Base-by-base conservation (phyloP, 1,140 invertebrate genomes). In the Neodiprion virginianus region DNA sequence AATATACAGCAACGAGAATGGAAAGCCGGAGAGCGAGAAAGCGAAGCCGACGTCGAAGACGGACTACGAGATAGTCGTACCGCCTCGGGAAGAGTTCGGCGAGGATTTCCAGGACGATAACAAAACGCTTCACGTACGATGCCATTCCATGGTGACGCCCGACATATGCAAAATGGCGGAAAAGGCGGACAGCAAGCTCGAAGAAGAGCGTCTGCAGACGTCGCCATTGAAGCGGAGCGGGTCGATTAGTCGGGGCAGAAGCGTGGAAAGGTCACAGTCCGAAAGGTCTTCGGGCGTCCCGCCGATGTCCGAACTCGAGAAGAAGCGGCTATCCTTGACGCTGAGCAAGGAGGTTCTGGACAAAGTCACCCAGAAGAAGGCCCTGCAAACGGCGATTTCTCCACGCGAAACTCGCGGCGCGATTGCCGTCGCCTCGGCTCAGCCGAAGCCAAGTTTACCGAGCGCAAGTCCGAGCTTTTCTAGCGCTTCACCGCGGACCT, bases 301-400 rank as follows among this genome's bases (percentile, higher is more conserved):
- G 0, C 48, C 71, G 9, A 81, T 88, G 80, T 84, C 76, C 3
- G 94, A 96, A 87, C 88, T 89, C 23, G 94, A 95, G 76, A 95
- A 95, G 78, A 93, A 92, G 83, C 89, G 90, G 75, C 86, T 95
- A 66, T 95, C 94, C 0, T 90, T 92, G 84, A 92, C 90, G 8
- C 86, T 96, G 4, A 93, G 94, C 72, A 92, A 92, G 80, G 94
- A 95, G 88, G 89, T 95, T 9, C 84, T 94, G 71, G 91, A 94
- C 75, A 90, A 90, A 83, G 89, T 93, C 7, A 86, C 79, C 70
- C 79, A 85, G 79, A 92, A 90, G 83, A 89, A 78, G 79, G 66
- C 85, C 10, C 85, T 88, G 1, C 83, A 88, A 8, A 85, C 89
- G 0, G 82, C 91, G 7, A 84, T 92, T 21, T 85, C 90, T 67